Evolutionary conservation across 2,113 vertebrate species (phyloP).

Genomic region (Corythornis vintsioides): DNA sequence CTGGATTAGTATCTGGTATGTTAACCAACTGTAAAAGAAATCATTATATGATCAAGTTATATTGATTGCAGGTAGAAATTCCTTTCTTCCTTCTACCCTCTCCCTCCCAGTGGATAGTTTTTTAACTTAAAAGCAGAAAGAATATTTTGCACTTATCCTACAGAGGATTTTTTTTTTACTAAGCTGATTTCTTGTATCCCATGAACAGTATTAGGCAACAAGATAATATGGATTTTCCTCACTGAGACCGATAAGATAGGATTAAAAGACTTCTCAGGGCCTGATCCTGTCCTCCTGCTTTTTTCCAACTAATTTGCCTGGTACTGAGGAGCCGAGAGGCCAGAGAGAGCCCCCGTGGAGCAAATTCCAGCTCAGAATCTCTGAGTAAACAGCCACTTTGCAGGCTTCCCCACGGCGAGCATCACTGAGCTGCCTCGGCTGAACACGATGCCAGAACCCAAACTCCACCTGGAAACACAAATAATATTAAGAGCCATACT

Average conservation of each 20-base stretch:
- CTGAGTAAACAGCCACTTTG: not conserved
- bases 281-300: not conserved
- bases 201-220: slow-evolving; percentile 33
- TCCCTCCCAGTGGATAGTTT: not conserved
- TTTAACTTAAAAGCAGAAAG: slow-evolving; percentile 4
- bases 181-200: slow-evolving; percentile 52
- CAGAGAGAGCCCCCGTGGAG: fast-evolving
- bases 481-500: not conserved
- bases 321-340: not conserved
- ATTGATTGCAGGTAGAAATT: not conserved
- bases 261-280: slow-evolving; percentile 20
- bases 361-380: not conserved
- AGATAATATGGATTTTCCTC: slow-evolving; percentile 49
- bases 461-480: not conserved
- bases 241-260: not conserved
- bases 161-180: slow-evolving; percentile 13
- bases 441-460: not conserved
- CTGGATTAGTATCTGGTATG: not conserved
- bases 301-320: not conserved
- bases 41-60: not conserved
- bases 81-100: not conserved
- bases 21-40: not conserved
- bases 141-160: slow-evolving; percentile 7
- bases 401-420: fast-evolving
- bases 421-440: fast-evolving